Base-by-base conservation (phyloP, 2,113 vertebrate genomes). In the Sylvietta virens region DNA sequence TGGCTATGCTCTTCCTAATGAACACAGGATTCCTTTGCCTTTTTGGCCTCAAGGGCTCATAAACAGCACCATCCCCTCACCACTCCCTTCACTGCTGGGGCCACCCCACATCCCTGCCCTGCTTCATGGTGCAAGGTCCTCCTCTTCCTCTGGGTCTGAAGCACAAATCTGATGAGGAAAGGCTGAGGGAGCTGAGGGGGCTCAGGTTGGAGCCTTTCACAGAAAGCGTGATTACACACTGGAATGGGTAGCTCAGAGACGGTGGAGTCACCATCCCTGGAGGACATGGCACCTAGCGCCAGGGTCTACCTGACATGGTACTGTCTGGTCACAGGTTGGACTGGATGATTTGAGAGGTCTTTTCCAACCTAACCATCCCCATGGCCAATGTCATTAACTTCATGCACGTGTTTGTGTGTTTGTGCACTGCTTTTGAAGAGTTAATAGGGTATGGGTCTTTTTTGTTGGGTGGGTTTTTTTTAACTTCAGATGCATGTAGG, bases 371-470 rank as follows among this genome's bases (percentile, higher is more conserved):
- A 23, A 54, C 18, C 0, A 2, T 42, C 30, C 24, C 13, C 6
- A 30, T 27, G 54, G 45, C 30, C 50, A 76, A 15, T 20, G 13
- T 67, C 28, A 53, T 21, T 3, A 12, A 26, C 11, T 7, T 35
- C 1, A 0, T 3, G 27, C 12, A 30, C 0, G 0, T 30, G n/a
- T 44, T 18, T 23, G 24, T 22, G 39, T 61, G 53, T 14, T 62
- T 13, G 13, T 18, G 37, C n/a, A 0, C 9, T 47, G 35, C 18
- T 44, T 48, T 28, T 22, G 66, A 45, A 53, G 48, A 44, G 24
- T 39, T 67, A 30, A 11, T 4, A 28, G 40, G 6, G 14, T 12
- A 45, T 4, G 23, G 15, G 5, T n/a, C 3, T 17, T 27, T 62
- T 35, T 30, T 48, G 20, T 27, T 70, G 30, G 11, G 23, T n/a